phyloP scores from a whole-genome alignment of 23 tunicate genomes.

The Diplosoma virens region DNA sequence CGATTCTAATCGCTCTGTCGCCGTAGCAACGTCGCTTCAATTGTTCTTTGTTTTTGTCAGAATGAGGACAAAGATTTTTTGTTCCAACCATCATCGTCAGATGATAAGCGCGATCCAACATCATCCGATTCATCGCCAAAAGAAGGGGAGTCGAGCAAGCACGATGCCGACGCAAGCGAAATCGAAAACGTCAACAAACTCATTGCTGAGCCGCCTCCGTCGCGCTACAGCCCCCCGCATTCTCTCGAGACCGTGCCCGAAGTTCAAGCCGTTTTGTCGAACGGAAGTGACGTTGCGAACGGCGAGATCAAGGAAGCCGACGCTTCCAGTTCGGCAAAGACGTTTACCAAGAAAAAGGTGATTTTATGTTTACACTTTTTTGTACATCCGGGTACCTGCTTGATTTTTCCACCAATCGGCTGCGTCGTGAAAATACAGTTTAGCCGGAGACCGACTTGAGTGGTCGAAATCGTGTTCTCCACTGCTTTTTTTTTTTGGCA shows the following conservation, averaged over 20 bases:
- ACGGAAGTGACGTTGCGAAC: slow-evolving; percentile 8
- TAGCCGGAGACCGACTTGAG: no score
- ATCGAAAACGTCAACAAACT: neutral
- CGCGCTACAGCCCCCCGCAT: neutral
- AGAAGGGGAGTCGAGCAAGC: neutral
- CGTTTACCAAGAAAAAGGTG: neutral
- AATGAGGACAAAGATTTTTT: no score
- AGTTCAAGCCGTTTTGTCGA: neutral
- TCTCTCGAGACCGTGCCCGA: slow-evolving; percentile 21
- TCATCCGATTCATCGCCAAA: neutral
- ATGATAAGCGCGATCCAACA: neutral
- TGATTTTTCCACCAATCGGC: no score
- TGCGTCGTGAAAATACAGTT: no score
- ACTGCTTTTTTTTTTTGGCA: no score
- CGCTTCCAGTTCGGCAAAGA: neutral
- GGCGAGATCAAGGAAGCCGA: neutral
- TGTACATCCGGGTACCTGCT: no score
- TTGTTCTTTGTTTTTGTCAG: no score
- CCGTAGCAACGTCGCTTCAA: no score
- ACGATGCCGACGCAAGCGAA: neutral
- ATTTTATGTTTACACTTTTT: no score
- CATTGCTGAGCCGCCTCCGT: neutral
- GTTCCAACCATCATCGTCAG: no score
- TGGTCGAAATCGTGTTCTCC: no score
- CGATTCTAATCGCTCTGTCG: no score